Conservation (phyloP, 2,888 invertebrate genomes). For the Phrixothrix hirtus region DNA sequence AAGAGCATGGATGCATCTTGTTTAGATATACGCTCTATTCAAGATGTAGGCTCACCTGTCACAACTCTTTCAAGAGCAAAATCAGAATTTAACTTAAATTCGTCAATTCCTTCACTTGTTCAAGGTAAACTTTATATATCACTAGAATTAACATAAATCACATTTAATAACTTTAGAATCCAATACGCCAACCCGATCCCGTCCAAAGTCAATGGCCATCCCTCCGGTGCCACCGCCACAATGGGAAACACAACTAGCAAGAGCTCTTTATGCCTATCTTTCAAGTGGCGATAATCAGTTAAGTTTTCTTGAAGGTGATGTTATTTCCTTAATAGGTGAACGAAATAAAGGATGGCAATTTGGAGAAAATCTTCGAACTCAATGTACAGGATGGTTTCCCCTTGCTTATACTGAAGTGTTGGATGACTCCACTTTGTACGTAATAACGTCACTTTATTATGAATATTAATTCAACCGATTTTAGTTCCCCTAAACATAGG, state of each 20-base stretch:
- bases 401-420: constrained; percentile 88
- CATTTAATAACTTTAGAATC: constrained; percentile 18
- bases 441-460: too few species aligned
- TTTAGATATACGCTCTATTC: constrained; percentile 77
- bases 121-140: constrained; percentile 65
- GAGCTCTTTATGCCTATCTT: constrained; percentile 87
- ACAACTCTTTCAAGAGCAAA: constrained; percentile 78
- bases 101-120: constrained; percentile 70
- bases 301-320: constrained; percentile 88
- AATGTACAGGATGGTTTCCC: constrained; percentile 93
- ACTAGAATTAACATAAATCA: too few species aligned
- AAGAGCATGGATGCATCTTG: constrained; percentile 89
- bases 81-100: constrained; percentile 84
- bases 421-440: constrained; percentile 68
- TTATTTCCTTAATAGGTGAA: constrained; percentile 85
- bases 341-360: constrained; percentile 96
- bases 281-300: constrained; percentile 90
- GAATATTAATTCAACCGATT: too few species aligned
- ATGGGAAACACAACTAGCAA: constrained; percentile 77
- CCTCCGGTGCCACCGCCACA: constrained; percentile 57
- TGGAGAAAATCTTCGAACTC: constrained; percentile 91
- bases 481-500: constrained; percentile 34
- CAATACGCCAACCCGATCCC: constrained; percentile 53
- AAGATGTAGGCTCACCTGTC: constrained; percentile 66
- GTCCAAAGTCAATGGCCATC: constrained; percentile 70